Evolutionary conservation across 2,888 invertebrate species (phyloP).

Genomic region (Tuta absoluta): DNA sequence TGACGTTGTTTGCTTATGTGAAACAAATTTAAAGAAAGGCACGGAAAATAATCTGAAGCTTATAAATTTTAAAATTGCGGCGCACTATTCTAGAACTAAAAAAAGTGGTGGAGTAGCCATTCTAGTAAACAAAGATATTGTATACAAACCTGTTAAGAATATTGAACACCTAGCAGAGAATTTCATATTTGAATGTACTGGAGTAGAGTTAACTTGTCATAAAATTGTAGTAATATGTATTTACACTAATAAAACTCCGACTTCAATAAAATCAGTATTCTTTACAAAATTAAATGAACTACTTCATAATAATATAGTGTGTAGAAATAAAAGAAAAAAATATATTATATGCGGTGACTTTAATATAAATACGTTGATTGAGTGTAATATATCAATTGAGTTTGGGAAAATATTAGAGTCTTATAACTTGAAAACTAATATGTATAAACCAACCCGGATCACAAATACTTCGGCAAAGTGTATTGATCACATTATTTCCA

Average conservation of each 20-base stretch:
- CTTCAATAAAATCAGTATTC: neutral
- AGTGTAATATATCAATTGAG: neutral
- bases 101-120: neutral
- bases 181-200: constrained; percentile 23
- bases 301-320: neutral
- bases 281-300: constrained; percentile 13
- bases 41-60: neutral
- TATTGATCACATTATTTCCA: constrained; percentile 18
- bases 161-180: constrained; percentile 25
- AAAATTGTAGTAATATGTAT: neutral
- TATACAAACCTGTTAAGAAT: neutral
- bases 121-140: neutral
- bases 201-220: constrained; percentile 5
- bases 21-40: neutral
- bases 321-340: neutral
- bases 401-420: neutral
- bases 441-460: constrained; percentile 8
- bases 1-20: constrained; percentile 4
- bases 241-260: constrained; percentile 22
- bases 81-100: neutral
- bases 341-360: too few species aligned
- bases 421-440: neutral
- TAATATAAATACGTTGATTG: constrained; percentile 14
- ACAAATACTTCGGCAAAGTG: neutral
- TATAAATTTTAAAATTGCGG: neutral